These are phyloP conservation scores for Sisor rabdophorus DNA, from an alignment of 2,113 vertebrate species.

Conservation along the genomic window DNA sequence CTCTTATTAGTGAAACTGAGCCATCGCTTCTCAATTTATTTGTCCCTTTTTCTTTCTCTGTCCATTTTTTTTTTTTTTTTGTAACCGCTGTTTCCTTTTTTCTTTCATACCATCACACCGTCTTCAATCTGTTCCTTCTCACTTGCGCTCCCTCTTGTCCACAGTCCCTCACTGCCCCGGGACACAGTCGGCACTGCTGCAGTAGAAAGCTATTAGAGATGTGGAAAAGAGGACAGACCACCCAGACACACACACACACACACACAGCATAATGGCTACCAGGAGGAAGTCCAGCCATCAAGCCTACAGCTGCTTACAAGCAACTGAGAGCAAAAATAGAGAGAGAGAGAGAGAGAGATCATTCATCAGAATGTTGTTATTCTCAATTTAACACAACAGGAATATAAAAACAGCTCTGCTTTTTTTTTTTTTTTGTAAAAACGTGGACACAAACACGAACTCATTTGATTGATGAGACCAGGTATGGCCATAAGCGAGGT, in stretches of 20 bases:
- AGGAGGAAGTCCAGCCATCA: conserved; percentile 70
- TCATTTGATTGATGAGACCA: neutral
- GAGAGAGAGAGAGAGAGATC: conserved; percentile 13
- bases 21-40: conserved; percentile 75
- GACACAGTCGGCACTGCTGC: conserved; percentile 84
- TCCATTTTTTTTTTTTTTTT: neutral
- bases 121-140: conserved; percentile 59
- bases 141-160: conserved; percentile 70
- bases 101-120: conserved; percentile 15
- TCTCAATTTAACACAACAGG: neutral
- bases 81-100: conserved; percentile 7
- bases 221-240: conserved; percentile 76
- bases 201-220: conserved; percentile 77
- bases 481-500: neutral
- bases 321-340: neutral
- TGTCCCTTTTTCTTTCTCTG: conserved; percentile 43
- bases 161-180: conserved; percentile 72
- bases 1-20: conserved; percentile 96
- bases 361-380: neutral
- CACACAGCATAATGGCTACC: conserved; percentile 71
- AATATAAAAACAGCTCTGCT: neutral
- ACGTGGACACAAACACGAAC: neutral
- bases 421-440: neutral
- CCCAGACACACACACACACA: conserved; percentile 82
- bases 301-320: conserved; percentile 62